phyloP scores from a whole-genome alignment of 2,113 vertebrate genomes.

The Anoura caudifer region DNA sequence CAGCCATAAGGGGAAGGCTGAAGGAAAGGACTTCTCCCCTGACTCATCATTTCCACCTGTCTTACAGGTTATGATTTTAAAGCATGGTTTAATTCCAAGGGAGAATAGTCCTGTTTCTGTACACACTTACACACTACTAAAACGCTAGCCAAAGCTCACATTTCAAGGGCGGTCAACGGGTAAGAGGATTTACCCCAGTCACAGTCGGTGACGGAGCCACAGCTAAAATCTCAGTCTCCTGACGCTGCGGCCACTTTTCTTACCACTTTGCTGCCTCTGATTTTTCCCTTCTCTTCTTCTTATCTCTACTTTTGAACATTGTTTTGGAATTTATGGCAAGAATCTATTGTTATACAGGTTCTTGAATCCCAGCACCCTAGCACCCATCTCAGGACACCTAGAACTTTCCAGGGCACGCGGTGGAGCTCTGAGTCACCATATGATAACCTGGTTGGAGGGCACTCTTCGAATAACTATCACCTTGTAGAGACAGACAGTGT shows the following conservation, averaged over 20 bases:
- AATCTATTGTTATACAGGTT: background rate
- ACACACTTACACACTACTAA: background rate
- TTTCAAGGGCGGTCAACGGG: background rate
- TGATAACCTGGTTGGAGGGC: no score
- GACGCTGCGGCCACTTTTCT: background rate
- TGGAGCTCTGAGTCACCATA: background rate
- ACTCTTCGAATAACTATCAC: background rate
- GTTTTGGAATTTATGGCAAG: background rate
- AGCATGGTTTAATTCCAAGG: background rate
- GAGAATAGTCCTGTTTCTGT: background rate
- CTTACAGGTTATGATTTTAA: background rate
- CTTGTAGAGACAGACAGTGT: background rate
- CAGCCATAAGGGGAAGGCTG: background rate
- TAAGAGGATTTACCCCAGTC: background rate
- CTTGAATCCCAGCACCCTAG: background rate
- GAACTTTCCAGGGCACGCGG: background rate
- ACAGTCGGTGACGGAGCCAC: background rate
- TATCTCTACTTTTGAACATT: background rate
- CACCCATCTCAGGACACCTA: background rate
- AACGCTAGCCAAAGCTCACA: background rate
- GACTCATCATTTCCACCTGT: background rate
- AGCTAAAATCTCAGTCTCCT: background rate
- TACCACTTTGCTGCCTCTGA: background rate
- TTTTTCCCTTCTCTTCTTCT: background rate
- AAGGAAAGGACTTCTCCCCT: background rate